A percentile compares a stretch with the other conserved stretches of the same genome.
phyloP scores from a whole-genome alignment of 1,140 invertebrate species.

The Nasonia vitripennis region DNA sequence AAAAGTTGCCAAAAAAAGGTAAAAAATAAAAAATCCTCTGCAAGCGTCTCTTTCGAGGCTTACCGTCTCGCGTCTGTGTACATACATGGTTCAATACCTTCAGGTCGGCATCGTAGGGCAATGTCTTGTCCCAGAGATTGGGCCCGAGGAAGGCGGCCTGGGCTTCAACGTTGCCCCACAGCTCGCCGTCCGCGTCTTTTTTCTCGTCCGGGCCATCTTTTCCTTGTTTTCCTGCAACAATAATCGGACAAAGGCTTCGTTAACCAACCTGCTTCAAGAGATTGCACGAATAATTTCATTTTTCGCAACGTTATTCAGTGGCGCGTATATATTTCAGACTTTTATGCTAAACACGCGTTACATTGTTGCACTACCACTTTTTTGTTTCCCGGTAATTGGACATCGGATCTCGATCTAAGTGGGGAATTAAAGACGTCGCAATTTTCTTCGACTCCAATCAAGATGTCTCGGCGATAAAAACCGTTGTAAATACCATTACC shows the following conservation, averaged over 20 bases:
- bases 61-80: conserved; percentile 72
- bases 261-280: not conserved
- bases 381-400: not conserved
- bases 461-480: too few species aligned
- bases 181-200: conserved; percentile 87
- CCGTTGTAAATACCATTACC: too few species aligned
- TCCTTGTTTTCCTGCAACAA: conserved; percentile 71
- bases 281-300: not conserved
- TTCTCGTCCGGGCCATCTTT: conserved; percentile 83
- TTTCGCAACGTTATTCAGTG: not conserved
- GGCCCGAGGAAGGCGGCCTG: conserved; percentile 95
- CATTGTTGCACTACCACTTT: not conserved
- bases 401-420: not conserved
- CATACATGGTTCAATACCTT: conserved; percentile 86
- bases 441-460: too few species aligned
- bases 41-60: conserved; percentile 62
- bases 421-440: too few species aligned
- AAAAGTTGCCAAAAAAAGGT: conserved; percentile 37
- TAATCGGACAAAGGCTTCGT: conserved; percentile 8
- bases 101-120: conserved; percentile 93
- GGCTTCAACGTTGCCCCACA: conserved; percentile 89
- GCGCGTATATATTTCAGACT: not conserved
- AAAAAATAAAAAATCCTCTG: conserved; percentile 49
- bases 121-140: conserved; percentile 94
- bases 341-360: not conserved